A percentile compares a stretch with the other conserved stretches of the same genome.
Conservation (phyloP, 1,140 invertebrate genomes). For the Ctenoplectra terminalis region DNA sequence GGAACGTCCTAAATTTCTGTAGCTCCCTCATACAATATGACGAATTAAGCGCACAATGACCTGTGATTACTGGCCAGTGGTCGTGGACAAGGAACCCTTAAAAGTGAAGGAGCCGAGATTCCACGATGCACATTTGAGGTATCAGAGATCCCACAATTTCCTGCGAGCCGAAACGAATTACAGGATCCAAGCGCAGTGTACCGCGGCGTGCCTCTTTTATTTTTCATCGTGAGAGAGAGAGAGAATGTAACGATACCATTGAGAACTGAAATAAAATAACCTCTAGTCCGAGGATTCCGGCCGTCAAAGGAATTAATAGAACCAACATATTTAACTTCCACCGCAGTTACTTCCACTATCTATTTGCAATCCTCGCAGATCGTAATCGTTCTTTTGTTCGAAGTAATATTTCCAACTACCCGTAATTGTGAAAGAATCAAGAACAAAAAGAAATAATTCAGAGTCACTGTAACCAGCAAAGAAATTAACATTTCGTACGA, state of each 20-base stretch:
- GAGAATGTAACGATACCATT: conserved; percentile 11
- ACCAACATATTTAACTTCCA: not conserved
- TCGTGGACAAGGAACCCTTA: not conserved
- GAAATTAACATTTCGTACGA: conserved; percentile 16
- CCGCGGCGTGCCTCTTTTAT: not conserved
- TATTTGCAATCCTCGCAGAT: not conserved
- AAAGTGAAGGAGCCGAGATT: not conserved
- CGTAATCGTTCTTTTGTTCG: not conserved
- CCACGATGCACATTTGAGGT: conserved; percentile 30
- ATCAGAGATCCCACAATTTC: conserved; percentile 26
- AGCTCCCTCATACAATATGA: not conserved
- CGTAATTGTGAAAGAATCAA: not conserved
- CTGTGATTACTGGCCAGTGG: not conserved
- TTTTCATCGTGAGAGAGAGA: conserved; percentile 17
- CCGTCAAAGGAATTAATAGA: conserved; percentile 15
- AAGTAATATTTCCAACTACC: not conserved
- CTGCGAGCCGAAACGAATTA: conserved; percentile 7
- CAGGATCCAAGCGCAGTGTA: not conserved
- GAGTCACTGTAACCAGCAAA: not conserved
- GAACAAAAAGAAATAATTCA: not conserved
- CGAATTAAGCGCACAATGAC: not conserved
- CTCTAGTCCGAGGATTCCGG: not conserved
- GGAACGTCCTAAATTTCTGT: too few species aligned
- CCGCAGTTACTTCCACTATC: not conserved
- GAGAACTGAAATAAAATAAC: conserved; percentile 8